Evolutionary conservation across 2,797 vertebrate species (phyloP).

Genomic region (Anguilla anguilla): DNA sequence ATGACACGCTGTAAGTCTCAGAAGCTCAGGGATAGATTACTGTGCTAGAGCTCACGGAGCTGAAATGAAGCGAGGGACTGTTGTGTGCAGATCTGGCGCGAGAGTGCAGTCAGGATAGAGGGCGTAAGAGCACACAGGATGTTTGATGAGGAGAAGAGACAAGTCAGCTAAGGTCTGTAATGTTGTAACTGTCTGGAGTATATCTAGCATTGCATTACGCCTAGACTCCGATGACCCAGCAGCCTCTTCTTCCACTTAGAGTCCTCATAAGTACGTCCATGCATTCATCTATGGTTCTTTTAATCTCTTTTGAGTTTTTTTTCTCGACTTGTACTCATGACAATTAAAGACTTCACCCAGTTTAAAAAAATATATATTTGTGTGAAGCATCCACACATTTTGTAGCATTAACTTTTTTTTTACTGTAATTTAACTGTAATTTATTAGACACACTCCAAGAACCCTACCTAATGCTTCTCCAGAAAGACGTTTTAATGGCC

Average conservation of each 20-base stretch:
- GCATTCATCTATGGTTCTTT: background rate
- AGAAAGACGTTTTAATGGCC: background rate
- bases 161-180: background rate
- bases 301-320: background rate
- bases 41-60: background rate
- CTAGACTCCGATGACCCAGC: background rate
- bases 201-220: background rate
- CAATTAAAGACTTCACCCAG: too few species aligned
- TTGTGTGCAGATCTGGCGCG: background rate
- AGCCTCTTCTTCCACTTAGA: background rate
- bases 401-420: background rate
- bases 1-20: background rate
- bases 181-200: background rate
- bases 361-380: background rate
- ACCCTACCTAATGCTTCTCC: background rate
- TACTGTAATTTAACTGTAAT: too few species aligned
- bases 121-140: background rate
- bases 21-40: background rate
- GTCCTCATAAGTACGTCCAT: background rate
- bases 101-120: background rate
- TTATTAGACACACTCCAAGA: background rate
- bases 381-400: background rate
- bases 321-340: background rate
- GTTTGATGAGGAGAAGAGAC: background rate
- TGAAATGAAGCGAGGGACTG: background rate